Percentiles rank a stretch among this genome's conserved stretches.
These are phyloP conservation scores for Sericinus montela DNA, from an alignment of 2,888 invertebrate genomes.

Conservation along the genomic window DNA sequence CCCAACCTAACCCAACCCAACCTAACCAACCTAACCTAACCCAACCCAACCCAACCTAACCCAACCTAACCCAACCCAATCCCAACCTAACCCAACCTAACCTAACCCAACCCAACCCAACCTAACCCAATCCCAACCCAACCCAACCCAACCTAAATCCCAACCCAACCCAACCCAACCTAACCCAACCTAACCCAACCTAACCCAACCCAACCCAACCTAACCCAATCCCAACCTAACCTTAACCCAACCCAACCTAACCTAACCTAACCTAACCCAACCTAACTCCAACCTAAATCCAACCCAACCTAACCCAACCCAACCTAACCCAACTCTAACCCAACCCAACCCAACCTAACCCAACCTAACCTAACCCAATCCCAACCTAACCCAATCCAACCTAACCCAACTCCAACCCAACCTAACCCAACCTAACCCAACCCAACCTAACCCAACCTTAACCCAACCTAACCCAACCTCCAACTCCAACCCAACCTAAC, in stretches of 20 bases:
- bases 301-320: background rate
- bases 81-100: no score
- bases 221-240: no score
- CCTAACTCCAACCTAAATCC: no score
- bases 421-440: no score
- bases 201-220: no score
- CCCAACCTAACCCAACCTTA: constrained; percentile 3
- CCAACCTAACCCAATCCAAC: constrained; percentile 3
- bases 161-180: constrained; percentile 6
- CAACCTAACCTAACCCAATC: no score
- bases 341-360: constrained; percentile 1
- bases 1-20: constrained; percentile 1
- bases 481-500: no score
- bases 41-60: constrained; percentile 19
- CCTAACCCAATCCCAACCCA: constrained; percentile 24
- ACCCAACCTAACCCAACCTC: background rate
- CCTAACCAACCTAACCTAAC: constrained; percentile 9
- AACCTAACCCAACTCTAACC: constrained; percentile 6
- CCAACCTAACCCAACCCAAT: constrained; percentile 23
- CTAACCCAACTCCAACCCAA: no score
- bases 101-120: constrained; percentile 24
- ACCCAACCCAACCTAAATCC: constrained; percentile 23
- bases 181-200: no score
- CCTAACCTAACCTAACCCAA: no score
- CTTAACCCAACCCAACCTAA: no score